Percentiles rank a stretch among this genome's conserved stretches.
Conservation (phyloP, 2,797 vertebrate genomes). For the Myotis pilosus region DNA sequence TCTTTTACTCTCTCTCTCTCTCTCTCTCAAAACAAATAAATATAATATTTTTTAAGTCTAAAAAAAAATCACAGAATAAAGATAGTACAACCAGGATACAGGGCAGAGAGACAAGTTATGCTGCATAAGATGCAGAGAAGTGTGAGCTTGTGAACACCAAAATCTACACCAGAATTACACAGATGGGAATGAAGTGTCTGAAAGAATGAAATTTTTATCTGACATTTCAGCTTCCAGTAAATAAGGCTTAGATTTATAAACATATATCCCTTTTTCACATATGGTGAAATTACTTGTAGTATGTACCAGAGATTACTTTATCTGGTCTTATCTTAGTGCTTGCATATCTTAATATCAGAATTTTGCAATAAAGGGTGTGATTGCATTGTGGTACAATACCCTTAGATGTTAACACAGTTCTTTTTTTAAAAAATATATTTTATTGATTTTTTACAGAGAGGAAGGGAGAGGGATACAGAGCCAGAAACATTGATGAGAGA, state of each 20-base stretch:
- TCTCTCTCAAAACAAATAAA: no score
- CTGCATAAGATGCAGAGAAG: neutral
- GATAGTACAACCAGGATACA: fast-evolving
- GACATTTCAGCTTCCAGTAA: neutral
- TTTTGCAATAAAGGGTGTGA: neutral
- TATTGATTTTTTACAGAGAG: no score
- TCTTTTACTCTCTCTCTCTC: no score
- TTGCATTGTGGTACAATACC: neutral
- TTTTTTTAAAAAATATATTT: no score
- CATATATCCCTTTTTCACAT: neutral
- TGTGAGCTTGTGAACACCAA: neutral
- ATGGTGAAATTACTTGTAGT: neutral
- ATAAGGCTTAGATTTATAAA: neutral
- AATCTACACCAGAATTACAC: neutral
- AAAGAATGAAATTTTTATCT: neutral
- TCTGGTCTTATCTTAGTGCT: neutral
- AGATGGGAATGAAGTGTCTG: neutral
- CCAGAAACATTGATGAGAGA: no score
- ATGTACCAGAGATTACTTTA: neutral
- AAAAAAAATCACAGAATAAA: neutral
- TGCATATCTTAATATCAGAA: neutral
- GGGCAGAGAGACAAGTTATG: neutral
- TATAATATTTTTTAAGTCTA: no score
- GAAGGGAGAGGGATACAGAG: no score
- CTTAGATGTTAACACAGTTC: neutral